phyloP scores from a whole-genome alignment of 2,888 invertebrate species.

The Dolichomitus sp. region DNA sequence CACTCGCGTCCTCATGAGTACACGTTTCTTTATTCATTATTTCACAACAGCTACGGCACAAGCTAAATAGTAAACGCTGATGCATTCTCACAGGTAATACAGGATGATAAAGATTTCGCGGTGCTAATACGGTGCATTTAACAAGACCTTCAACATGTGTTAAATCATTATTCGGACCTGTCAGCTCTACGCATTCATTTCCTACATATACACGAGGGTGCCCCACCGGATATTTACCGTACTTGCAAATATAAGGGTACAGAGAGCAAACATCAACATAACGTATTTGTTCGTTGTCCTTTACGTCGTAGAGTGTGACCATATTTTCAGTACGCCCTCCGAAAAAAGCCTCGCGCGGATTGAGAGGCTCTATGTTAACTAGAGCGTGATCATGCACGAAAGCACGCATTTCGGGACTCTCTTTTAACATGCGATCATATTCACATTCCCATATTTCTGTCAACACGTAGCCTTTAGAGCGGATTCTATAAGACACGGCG shows the following conservation, averaged over 20 bases:
- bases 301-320: not conserved
- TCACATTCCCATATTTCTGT: slow-evolving; percentile 8
- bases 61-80: no score
- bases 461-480: not conserved
- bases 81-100: no score
- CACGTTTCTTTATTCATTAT: slow-evolving; percentile 53
- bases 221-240: slow-evolving; percentile 21
- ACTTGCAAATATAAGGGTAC: slow-evolving; percentile 68
- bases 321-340: not conserved
- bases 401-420: not conserved
- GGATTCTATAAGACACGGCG: slow-evolving; percentile 5
- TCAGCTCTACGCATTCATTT: not conserved
- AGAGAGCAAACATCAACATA: not conserved
- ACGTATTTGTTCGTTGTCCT: not conserved
- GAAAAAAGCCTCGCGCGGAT: not conserved
- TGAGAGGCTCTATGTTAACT: not conserved
- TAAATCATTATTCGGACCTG: not conserved
- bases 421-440: not conserved
- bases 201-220: slow-evolving; percentile 37
- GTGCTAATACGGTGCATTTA: no score
- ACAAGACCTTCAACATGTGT: slow-evolving; percentile 76
- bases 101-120: no score
- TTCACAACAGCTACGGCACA: no score
- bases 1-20: slow-evolving; percentile 78
- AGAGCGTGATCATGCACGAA: not conserved